Evolutionary conservation across 2,888 invertebrate species (phyloP).

Genomic region (Agrochola circellaris): DNA sequence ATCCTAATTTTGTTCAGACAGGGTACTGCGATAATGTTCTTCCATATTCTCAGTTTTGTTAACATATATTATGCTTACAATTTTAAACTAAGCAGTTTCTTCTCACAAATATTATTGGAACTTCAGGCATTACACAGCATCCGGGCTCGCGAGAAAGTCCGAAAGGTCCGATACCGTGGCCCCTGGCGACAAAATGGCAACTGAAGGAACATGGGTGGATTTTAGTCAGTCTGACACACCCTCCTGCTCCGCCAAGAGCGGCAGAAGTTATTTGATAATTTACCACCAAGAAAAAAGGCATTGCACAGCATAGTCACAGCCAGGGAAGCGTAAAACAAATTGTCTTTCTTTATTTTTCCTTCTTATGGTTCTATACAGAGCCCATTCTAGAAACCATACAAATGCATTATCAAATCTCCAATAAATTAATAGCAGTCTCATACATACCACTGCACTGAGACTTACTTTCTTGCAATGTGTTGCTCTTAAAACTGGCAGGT

Average conservation of each 20-base stretch:
- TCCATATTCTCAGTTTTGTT: neutral
- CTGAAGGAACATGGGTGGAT: no score
- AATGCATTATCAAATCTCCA: neutral
- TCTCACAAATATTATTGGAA: neutral
- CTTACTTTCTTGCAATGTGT: conserved; percentile 15
- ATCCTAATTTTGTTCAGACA: neutral
- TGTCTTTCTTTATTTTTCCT: neutral
- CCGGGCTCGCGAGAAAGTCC: no score
- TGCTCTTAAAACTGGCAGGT: conserved; percentile 11
- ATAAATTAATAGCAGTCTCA: neutral
- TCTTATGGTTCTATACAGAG: no score
- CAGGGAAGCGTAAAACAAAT: neutral
- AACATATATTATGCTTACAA: neutral
- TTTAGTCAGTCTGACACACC: no score
- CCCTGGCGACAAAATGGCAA: no score
- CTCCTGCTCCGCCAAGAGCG: no score
- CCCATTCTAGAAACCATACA: neutral
- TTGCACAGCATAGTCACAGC: no score
- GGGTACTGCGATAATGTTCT: neutral
- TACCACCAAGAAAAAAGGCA: no score
- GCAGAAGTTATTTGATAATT: no score
- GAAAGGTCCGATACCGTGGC: no score
- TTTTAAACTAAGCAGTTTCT: neutral
- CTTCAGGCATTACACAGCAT: neutral
- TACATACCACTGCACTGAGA: neutral